Evolutionary conservation across 2,113 vertebrate genomes (phyloP).

Genomic region (Nothoprocta perdicaria): DNA sequence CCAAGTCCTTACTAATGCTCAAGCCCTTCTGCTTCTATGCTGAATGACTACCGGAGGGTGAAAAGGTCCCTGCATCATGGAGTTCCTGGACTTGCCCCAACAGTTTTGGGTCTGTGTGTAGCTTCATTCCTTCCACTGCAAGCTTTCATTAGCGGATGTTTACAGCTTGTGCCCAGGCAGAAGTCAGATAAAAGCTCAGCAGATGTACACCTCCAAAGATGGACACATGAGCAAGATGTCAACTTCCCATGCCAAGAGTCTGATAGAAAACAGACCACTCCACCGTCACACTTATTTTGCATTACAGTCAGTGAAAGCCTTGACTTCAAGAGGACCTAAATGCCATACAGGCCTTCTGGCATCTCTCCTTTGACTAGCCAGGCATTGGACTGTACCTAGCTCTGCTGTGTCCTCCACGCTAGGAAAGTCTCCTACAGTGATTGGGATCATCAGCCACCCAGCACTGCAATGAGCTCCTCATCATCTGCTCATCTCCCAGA

Average conservation of each 20-base stretch:
- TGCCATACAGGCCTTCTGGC: background rate
- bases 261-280: background rate
- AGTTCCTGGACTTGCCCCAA: slow-evolving; percentile 53
- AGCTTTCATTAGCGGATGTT: slow-evolving; percentile 37
- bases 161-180: background rate
- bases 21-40: slow-evolving; percentile 1
- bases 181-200: background rate
- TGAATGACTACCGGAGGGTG: slow-evolving; percentile 14
- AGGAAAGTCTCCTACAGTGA: background rate
- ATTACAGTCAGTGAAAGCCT: background rate
- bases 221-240: background rate
- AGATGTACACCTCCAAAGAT: rapidly evolving
- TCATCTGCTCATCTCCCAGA: background rate
- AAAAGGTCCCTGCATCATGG: background rate
- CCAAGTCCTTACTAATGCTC: slow-evolving; percentile 41
- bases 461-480: background rate
- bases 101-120: slow-evolving; percentile 29
- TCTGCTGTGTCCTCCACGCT: too few species aligned
- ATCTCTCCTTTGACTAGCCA: background rate
- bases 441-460: background rate
- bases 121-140: background rate
- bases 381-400: background rate
- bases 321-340: background rate
- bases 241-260: rapidly evolving
- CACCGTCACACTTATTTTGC: background rate